Percentiles rank a stretch among this genome's conserved stretches.
Conservation (phyloP, 2,797 vertebrate genomes). For the Sorex maritimensis region DNA sequence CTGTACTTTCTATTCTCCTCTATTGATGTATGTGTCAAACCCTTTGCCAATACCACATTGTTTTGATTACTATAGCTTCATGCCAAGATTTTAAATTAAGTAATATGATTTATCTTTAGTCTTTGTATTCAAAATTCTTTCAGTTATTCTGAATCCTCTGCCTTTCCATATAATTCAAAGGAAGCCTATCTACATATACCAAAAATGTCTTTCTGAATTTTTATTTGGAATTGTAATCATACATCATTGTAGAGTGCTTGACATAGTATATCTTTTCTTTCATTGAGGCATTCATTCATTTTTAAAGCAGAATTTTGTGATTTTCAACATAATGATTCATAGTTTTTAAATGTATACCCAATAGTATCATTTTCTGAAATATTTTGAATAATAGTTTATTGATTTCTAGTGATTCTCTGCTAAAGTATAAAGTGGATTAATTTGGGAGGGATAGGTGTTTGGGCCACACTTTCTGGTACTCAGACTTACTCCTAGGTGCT, state of each 20-base stretch:
- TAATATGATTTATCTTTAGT: not conserved
- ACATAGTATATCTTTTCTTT: not conserved
- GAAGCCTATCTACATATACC: not conserved
- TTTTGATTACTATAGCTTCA: not conserved
- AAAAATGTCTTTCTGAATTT: not conserved
- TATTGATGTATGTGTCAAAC: not conserved
- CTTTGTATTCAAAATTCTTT: slow-evolving; percentile 24
- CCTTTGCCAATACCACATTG: not conserved
- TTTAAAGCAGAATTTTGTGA: not conserved
- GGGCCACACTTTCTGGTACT: no score
- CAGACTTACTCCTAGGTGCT: no score
- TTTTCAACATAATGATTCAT: not conserved
- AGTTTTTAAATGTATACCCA: not conserved
- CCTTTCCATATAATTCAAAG: not conserved
- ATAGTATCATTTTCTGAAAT: not conserved
- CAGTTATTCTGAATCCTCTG: not conserved
- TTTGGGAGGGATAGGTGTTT: not conserved
- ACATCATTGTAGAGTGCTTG: not conserved
- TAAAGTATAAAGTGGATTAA: not conserved
- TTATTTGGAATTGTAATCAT: not conserved
- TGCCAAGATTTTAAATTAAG: not conserved
- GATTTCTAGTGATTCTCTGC: not conserved
- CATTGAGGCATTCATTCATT: not conserved
- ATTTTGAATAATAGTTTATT: not conserved
- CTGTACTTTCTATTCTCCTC: not conserved